Conservation (phyloP, 2,888 invertebrate species). For the Acanthosepion lycidas region DNA sequence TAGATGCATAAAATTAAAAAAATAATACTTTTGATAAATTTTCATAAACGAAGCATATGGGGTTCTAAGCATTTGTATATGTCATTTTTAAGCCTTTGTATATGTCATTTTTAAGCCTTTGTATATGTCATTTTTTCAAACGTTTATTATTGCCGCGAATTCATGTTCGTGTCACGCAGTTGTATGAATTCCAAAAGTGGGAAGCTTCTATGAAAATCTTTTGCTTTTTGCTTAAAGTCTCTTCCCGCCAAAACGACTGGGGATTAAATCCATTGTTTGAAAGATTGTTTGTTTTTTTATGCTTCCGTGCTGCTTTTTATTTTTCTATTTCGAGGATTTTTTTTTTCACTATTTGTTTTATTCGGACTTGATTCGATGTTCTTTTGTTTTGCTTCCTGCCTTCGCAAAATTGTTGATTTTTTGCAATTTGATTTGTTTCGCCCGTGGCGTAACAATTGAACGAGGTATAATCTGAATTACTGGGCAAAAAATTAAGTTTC, state of each 20-base stretch:
- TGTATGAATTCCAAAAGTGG: no score
- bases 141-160: no score
- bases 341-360: neutral
- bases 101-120: no score
- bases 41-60: no score
- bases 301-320: neutral
- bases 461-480: neutral
- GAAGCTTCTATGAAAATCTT: no score
- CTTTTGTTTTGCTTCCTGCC: neutral
- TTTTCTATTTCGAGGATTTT: neutral
- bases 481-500: conserved; percentile 21
- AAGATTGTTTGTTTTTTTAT: neutral
- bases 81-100: no score
- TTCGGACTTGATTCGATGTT: neutral
- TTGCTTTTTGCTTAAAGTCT: no score
- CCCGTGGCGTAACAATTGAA: neutral
- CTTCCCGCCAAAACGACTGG: neutral
- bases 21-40: no score
- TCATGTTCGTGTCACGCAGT: no score
- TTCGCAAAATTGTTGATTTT: neutral
- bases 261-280: neutral
- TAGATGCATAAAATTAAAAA: no score
- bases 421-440: neutral
- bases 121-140: no score
- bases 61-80: no score